These are phyloP conservation scores for Villa cingulata DNA, from an alignment of 2,888 invertebrate species.

Conservation along the genomic window DNA sequence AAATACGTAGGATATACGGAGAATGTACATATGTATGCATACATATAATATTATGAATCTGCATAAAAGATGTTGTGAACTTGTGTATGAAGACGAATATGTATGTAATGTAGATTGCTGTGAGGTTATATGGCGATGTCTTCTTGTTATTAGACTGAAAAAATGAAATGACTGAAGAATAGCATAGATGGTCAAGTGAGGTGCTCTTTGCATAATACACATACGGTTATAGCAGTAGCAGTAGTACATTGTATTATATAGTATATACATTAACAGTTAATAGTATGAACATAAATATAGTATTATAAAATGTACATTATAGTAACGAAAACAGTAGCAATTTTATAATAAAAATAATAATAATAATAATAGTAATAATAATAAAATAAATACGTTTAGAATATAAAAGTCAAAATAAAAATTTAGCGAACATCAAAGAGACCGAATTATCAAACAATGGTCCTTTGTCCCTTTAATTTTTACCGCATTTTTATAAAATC, in stretches of 20 bases:
- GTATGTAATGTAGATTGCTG: not conserved
- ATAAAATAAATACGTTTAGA: not conserved
- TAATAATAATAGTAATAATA: too few species aligned
- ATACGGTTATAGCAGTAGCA: too few species aligned
- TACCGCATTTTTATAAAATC: not conserved
- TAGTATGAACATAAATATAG: too few species aligned
- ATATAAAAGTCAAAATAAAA: not conserved
- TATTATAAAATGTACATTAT: too few species aligned
- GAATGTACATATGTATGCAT: too few species aligned
- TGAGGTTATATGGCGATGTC: not conserved
- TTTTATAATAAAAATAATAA: not conserved
- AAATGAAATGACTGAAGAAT: constrained; percentile 12
- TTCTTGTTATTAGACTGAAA: too few species aligned
- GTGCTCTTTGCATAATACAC: constrained; percentile 7
- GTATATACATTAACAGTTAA: too few species aligned
- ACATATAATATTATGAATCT: too few species aligned
- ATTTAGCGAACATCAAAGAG: constrained; percentile 3
- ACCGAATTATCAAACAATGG: constrained; percentile 5
- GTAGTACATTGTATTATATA: too few species aligned
- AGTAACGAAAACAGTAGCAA: constrained; percentile 2
- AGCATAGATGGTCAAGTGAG: constrained; percentile 10
- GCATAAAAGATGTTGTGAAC: not conserved
- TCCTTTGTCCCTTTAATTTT: constrained; percentile 2
- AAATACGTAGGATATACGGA: too few species aligned
- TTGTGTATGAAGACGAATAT: not conserved